Percentiles rank a stretch among this genome's conserved stretches.
These are phyloP conservation scores for Tachuris rubrigastra DNA, from an alignment of 2,113 vertebrate genomes.

Conservation along the genomic window DNA sequence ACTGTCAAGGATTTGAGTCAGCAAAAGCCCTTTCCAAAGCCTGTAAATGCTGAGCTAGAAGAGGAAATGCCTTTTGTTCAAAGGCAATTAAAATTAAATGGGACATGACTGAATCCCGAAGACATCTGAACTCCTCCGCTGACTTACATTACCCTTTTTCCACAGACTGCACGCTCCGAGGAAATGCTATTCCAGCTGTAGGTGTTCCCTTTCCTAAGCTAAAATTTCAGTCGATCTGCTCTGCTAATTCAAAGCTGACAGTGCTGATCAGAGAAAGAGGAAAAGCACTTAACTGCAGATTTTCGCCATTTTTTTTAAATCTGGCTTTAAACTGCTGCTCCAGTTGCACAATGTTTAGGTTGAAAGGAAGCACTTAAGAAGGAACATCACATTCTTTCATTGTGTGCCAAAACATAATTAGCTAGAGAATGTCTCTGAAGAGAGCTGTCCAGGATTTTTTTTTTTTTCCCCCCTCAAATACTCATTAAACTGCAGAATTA, in stretches of 20 bases:
- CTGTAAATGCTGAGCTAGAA: constrained; percentile 17
- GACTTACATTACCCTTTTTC: constrained; percentile 18
- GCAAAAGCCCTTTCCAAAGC: constrained; percentile 17
- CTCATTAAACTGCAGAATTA: neutral
- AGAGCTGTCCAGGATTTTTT: neutral
- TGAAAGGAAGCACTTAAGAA: constrained; percentile 40
- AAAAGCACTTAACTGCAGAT: constrained; percentile 1
- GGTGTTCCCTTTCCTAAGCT: neutral
- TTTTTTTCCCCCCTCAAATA: neutral
- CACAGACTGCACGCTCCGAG: neutral
- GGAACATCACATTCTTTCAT: constrained; percentile 43
- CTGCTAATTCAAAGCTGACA: neutral
- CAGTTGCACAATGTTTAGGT: constrained; percentile 53
- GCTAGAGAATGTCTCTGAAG: constrained; percentile 2
- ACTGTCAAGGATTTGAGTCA: constrained; percentile 35
- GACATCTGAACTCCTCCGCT: constrained; percentile 7
- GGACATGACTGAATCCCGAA: constrained; percentile 24
- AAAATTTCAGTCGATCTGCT: neutral
- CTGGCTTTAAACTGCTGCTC: constrained; percentile 37
- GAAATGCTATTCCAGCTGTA: constrained; percentile 25
- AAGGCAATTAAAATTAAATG: constrained; percentile 66
- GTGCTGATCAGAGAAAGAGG: neutral
- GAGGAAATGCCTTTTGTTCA: constrained; percentile 53
- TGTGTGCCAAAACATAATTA: constrained; percentile 35
- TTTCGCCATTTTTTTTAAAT: neutral